Evolutionary conservation across 2,888 invertebrate genomes (phyloP), one percentile per base, ranked within the genome.

Genomic region (Trissolcus japonicus): DNA sequence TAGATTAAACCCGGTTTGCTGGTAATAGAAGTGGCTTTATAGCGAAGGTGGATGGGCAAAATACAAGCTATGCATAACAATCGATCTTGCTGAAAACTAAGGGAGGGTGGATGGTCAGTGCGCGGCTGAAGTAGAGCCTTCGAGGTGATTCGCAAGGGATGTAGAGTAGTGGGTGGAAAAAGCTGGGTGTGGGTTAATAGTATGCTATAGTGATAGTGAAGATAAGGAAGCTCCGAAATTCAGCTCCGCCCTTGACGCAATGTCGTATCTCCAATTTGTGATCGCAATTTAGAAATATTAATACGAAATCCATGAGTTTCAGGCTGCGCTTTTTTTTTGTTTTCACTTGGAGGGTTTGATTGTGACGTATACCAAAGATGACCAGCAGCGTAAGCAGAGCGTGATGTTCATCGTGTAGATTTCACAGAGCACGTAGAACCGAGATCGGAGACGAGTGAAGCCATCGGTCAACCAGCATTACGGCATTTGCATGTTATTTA

Each of bases 51-150:
- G 87, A 86, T 85, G 87, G 85, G 88, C 87, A 88, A 89, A 78
- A 89, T 89, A 89, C 88, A 88, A 86, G 88, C 89, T 88, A 89
- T 89, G 89, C 88, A 89, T 89, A 89, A 89, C 89, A 89, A 89
- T 89, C 88, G 89, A 89, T 89, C 88, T 88, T 86, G 84, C 85
- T 84, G 87, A 88, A 87, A 88, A 87, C 88, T 87, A 84, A 84
- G 86, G 19, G 51, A 85, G 86, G 86, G 87, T 83, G 86, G 86
- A 84, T 86, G 88, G 88, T 85, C 86, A 88, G 84, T 83, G 85
- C 83, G 84, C 82, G 86, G 85, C 85, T 84, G 81, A 71, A 76
- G 80, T 57, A 74, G 77, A 76, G 68, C 78, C 76, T 76, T 72
- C 16, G 69, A 73, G 77, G 79, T 78, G 80, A 81, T 80, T 79